Evolutionary conservation across 2,797 vertebrate species (phyloP), one percentile per base, ranked within the genome.

Genomic region (Enteromius viviparus): DNA sequence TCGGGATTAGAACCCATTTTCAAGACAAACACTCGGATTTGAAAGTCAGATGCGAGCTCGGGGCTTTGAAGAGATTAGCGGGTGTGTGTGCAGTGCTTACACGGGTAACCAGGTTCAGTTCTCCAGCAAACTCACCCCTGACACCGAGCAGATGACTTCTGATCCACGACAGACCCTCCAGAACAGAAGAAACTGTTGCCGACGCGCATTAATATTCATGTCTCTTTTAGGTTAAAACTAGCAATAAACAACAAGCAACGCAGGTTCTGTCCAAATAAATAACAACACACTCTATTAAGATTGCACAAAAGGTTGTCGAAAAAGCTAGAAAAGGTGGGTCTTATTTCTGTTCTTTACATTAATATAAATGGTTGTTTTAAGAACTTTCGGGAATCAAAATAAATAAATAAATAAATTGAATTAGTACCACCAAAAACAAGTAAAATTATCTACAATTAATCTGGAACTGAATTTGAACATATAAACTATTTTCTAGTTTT

Each of bases 1-100:
- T 88, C 65, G 81, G 94, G 95, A 96, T 96, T 96, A 95, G 85
- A 51, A 88, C 85, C 87, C 92, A 93, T 90, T 93, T 91, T 91
- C 89, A 91, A 89, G 89, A 92, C 89, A 90, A 92, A 91, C 93
- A 92, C 91, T 90, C 89, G 88, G 89, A 90, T 91, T 92, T 87
- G 82, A 89, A 89, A 91, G 83, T 87, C 90, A 88, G 88, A 93
- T 91, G 85, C 62, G 71, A 47, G 53, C 62, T 62, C 60, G 72
- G 64, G 53, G 47, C 85, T 89, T 90, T 91, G 87, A 89, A 75
- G 86, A 87, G 84, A 86, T 89, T 85, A 87, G 55, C 81, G 40
- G 69, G 21, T 64, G 74, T 79, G 79, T 80, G 79, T 37, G 74
- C 62, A 19, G 7, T 84, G 84, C 76, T 81, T 66, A 81, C 87